Evolutionary conservation across 2,797 vertebrate genomes (phyloP).

Genomic region (Antennarius maculatus): DNA sequence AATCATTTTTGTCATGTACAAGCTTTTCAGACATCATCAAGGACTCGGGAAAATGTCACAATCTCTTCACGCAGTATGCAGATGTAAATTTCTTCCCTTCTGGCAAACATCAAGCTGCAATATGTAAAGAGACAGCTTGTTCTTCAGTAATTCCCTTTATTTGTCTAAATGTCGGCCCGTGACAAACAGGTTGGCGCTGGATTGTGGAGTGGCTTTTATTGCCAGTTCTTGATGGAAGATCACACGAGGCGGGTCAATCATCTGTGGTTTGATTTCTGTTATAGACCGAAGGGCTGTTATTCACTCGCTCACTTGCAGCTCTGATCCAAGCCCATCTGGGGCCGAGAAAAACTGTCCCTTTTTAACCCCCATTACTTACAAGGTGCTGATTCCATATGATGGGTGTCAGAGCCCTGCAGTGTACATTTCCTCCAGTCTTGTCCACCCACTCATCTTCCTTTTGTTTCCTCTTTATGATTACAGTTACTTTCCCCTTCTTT

Average conservation of each 20-base stretch:
- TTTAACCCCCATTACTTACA: conserved; percentile 73
- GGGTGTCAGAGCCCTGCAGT: conserved; percentile 60
- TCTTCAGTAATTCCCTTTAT: conserved; percentile 35
- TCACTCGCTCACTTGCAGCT: conserved; percentile 47
- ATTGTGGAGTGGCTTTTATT: conserved; percentile 16
- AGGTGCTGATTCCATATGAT: conserved; percentile 74
- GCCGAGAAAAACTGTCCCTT: conserved; percentile 50
- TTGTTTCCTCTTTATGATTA: conserved; percentile 59
- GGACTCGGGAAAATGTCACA: conserved; percentile 9
- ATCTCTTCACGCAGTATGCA: background rate
- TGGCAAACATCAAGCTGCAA: conserved; percentile 23
- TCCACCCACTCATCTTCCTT: conserved; percentile 58
- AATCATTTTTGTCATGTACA: conserved; percentile 20
- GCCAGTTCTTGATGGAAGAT: conserved; percentile 43
- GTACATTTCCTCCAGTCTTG: conserved; percentile 50
- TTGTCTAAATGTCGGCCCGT: conserved; percentile 43
- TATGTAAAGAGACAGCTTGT: conserved; percentile 46
- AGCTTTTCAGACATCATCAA: conserved; percentile 21
- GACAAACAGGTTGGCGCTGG: conserved; percentile 36
- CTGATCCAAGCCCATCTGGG: conserved; percentile 63
- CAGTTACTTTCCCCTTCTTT: conserved; percentile 20
- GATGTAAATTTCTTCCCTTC: conserved; percentile 23
- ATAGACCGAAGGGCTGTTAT: conserved; percentile 26
- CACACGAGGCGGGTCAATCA: conserved; percentile 48
- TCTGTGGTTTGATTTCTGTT: conserved; percentile 50